Conservation (phyloP, 2,888 invertebrate species). For the Coenonympha glycerion region DNA sequence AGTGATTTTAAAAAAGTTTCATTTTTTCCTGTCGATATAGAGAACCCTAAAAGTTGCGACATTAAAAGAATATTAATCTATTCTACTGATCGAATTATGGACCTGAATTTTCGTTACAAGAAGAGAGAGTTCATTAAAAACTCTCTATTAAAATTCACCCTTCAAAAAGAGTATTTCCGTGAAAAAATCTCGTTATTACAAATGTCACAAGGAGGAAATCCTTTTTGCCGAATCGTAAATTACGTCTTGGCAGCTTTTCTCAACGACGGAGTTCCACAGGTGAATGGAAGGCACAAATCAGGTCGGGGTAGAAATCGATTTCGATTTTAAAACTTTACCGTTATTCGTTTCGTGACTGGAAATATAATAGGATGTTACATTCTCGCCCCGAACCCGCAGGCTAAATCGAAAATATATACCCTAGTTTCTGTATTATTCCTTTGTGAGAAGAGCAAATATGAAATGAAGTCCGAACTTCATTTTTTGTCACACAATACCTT, state of each 20-base stretch:
- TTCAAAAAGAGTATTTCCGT: slow-evolving; percentile 13
- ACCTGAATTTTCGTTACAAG: no score
- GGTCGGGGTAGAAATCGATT: slow-evolving; percentile 46
- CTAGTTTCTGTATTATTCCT: background rate
- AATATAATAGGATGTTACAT: slow-evolving; percentile 30
- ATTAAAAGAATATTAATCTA: no score
- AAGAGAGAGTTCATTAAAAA: slow-evolving; percentile 3
- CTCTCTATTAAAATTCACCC: background rate
- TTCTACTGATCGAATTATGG: no score
- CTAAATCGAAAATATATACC: slow-evolving; percentile 6
- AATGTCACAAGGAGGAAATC: slow-evolving; percentile 24
- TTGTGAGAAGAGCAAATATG: background rate
- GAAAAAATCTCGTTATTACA: slow-evolving; percentile 26
- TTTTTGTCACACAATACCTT: background rate
- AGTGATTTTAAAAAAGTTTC: no score
- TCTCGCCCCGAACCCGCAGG: slow-evolving; percentile 16
- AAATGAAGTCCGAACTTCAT: background rate
- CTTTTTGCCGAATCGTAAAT: slow-evolving; percentile 25
- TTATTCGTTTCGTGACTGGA: slow-evolving; percentile 33
- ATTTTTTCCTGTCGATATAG: no score
- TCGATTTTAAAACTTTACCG: slow-evolving; percentile 41
- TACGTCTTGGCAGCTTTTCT: slow-evolving; percentile 25
- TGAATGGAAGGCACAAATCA: slow-evolving; percentile 41
- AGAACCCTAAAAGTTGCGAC: no score
- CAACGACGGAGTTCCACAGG: slow-evolving; percentile 31